These are phyloP conservation scores for Tupiocoris notatus DNA, from an alignment of 2,888 invertebrate genomes.

Conservation along the genomic window DNA sequence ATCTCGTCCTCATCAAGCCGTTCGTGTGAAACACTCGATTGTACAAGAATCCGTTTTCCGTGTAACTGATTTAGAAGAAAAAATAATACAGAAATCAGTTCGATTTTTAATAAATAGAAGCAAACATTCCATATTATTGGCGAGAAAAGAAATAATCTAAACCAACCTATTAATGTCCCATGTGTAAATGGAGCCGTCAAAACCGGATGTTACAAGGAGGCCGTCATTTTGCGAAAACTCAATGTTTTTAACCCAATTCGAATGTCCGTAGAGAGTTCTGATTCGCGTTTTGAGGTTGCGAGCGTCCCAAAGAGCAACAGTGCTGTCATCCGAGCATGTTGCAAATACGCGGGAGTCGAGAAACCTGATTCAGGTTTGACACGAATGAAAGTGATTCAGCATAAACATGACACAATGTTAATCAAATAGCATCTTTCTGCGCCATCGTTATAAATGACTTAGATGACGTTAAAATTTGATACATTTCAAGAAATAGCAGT, in stretches of 20 bases:
- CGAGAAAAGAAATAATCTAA: not conserved
- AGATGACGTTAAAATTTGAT: no score
- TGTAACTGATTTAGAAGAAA: conserved; percentile 55
- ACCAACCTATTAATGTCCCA: conserved; percentile 86
- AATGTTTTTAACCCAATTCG: conserved; percentile 95
- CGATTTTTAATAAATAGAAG: no score
- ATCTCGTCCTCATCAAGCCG: conserved; percentile 79
- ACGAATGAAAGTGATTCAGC: no score
- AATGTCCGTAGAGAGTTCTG: conserved; percentile 78
- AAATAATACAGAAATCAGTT: conserved; percentile 1
- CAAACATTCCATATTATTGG: no score
- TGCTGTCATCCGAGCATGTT: conserved; percentile 91
- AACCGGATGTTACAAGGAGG: conserved; percentile 83
- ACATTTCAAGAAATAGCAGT: no score
- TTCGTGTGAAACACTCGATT: conserved; percentile 84
- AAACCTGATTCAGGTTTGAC: no score
- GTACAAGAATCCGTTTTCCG: conserved; percentile 73
- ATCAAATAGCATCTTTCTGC: no score
- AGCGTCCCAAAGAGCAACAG: conserved; percentile 91
- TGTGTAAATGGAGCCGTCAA: conserved; percentile 89
- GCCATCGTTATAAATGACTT: no score
- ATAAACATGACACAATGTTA: no score
- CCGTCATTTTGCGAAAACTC: conserved; percentile 84
- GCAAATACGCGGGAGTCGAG: conserved; percentile 83
- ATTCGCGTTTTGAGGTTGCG: conserved; percentile 76